These are phyloP conservation scores for Chaetodon auriga DNA, from an alignment of 2,113 vertebrate species.

Conservation along the genomic window DNA sequence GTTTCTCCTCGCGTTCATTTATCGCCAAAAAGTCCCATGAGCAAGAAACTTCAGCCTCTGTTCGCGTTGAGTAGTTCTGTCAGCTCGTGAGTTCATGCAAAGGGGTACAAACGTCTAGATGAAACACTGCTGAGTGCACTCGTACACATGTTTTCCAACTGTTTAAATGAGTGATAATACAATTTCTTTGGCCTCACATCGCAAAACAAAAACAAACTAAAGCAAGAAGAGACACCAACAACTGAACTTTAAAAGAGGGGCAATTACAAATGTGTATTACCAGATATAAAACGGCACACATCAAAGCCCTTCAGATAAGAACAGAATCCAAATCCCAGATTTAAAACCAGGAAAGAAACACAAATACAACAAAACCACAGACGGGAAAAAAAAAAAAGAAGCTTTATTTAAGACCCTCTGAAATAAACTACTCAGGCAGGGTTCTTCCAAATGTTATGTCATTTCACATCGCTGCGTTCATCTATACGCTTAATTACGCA, in stretches of 20 bases:
- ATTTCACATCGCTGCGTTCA: not conserved
- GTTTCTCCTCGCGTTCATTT: conserved; percentile 16
- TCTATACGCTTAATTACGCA: not conserved
- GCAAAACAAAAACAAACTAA: not conserved
- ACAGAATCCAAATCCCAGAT: conserved; percentile 10
- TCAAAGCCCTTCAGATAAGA: conserved; percentile 20
- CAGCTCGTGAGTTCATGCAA: not conserved
- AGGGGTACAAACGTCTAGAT: no score
- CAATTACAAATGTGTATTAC: conserved; percentile 10
- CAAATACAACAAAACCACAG: not conserved
- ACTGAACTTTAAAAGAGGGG: conserved; percentile 1
- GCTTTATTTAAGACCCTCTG: not conserved
- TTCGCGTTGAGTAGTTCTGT: conserved; percentile 1
- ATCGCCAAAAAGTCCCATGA: conserved; percentile 16
- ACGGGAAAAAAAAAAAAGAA: not conserved
- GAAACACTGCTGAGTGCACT: not conserved
- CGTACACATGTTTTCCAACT: not conserved
- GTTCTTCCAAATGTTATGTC: not conserved
- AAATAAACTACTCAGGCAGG: not conserved
- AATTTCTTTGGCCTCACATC: not conserved
- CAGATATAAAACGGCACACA: conserved; percentile 4
- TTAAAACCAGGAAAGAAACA: not conserved
- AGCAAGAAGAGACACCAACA: not conserved
- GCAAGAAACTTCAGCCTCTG: not conserved
- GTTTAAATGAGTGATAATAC: not conserved